Base-by-base conservation (phyloP, 2,888 invertebrate genomes). In the Callinectes sapidus region DNA sequence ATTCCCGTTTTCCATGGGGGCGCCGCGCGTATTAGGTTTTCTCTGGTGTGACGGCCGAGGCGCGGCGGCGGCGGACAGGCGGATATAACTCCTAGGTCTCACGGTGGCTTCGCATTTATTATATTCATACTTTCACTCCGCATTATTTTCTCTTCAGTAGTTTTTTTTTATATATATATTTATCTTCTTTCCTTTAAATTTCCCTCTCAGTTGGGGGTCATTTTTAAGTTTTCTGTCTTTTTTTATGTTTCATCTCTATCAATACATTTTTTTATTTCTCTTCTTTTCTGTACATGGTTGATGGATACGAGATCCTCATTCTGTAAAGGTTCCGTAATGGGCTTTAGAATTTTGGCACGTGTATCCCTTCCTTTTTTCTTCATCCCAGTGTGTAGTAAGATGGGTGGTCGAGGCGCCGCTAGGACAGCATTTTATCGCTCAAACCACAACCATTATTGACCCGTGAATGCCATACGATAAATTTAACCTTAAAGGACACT, bases 1-100 rank as follows among this genome's bases (percentile, higher is more conserved):
- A 54, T 91, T 91, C 88, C 91, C 91, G 91, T 91, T 91, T 91
- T 91, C 91, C 35, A 71, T 91, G 18, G 61, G 28, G 87, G 91
- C 77, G 55, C 54, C 39, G 81, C 71, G 89, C 81, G 55, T 89
- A 77, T 81, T 35, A 35, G 86, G 55, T 35, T 23, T 32, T 61
- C 85, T 86, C 71, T 81, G 81, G 81, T 81, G 81, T 81, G 81
- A 81, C 81, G 81, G 81, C 81, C 16, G 14, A 71, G 71, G 71
- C 71, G 71, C n/a, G n/a, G 71, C 71, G 54, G 32, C 32, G 42
- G 32, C 61, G 35, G 88, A 54, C 88, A 18, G 32, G 54, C 28
- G 55, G 61, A 35, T 32, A 54, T 88, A 35, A 48, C 61, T 35
- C 54, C 61, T 87, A 10, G n/a, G 61, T 88, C 61, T 88, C 32